phyloP scores from a whole-genome alignment of 2,113 vertebrate species.

The Ciconia stormi region DNA sequence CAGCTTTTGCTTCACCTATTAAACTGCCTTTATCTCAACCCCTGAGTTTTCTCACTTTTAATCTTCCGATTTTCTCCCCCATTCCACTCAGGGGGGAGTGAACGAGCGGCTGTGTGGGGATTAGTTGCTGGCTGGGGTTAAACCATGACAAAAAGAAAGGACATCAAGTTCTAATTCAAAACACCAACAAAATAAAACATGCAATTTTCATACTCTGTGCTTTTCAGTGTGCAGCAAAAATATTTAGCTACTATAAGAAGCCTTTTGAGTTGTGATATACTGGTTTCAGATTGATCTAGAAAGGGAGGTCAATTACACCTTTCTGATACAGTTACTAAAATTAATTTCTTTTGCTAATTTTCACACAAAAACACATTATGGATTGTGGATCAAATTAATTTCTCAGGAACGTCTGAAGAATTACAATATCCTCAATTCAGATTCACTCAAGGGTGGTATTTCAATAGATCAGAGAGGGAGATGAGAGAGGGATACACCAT shows the following conservation, averaged over 20 bases:
- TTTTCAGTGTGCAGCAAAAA: conserved; percentile 49
- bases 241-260: conserved; percentile 50
- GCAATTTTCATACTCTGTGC: conserved; percentile 47
- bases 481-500: background rate
- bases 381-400: background rate
- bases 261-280: conserved; percentile 54
- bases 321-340: conserved; percentile 9
- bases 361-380: background rate
- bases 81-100: too few species aligned
- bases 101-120: too few species aligned
- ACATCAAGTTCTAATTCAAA: conserved; percentile 70
- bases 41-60: too few species aligned
- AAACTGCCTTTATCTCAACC: too few species aligned
- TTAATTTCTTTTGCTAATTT: conserved; percentile 8
- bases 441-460: background rate
- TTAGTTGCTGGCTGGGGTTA: too few species aligned
- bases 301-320: conserved; percentile 52
- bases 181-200: conserved; percentile 61
- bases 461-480: background rate
- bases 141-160: conserved; percentile 45
- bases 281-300: conserved; percentile 41
- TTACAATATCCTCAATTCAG: background rate
- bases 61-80: too few species aligned
- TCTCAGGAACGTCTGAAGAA: background rate
- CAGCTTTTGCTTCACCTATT: too few species aligned